Evolutionary conservation across 37 sponge, comb jelly and placozoan genomes (phyloP).

Genomic region (Crambe crambe): DNA sequence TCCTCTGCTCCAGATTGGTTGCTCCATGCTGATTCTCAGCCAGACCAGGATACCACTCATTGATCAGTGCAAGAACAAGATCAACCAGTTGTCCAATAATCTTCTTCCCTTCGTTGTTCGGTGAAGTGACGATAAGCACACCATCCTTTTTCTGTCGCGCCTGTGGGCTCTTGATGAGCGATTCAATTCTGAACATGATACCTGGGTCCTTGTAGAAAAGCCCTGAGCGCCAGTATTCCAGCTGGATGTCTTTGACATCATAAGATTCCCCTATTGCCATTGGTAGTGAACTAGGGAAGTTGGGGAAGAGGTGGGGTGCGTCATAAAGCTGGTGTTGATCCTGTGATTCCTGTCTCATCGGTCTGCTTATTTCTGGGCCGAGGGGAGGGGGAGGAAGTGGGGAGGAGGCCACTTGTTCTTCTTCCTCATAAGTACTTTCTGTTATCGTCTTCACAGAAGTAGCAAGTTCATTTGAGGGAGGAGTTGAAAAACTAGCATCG

Average conservation of each 20-base stretch:
- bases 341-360: background rate
- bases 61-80: conserved; percentile 54
- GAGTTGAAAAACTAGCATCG: background rate
- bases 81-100: conserved; percentile 79
- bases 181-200: conserved; percentile 59
- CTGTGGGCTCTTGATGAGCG: conserved; percentile 26
- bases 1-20: conserved; percentile 50
- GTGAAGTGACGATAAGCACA: conserved; percentile 55
- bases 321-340: background rate
- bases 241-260: conserved; percentile 9
- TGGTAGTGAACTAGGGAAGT: conserved; percentile 25
- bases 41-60: conserved; percentile 88
- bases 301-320: conserved; percentile 16
- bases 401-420: background rate
- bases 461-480: background rate
- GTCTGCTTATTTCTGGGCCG: conserved; percentile 11
- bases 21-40: conserved; percentile 10
- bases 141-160: conserved; percentile 48
- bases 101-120: conserved; percentile 49
- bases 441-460: background rate
- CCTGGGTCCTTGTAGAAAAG: conserved; percentile 52
- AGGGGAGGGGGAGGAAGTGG: conserved; percentile 1
- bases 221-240: conserved; percentile 74
- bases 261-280: background rate
- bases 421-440: background rate